These are phyloP conservation scores for Tipula unca DNA, from an alignment of 2,888 invertebrate genomes.

Conservation along the genomic window DNA sequence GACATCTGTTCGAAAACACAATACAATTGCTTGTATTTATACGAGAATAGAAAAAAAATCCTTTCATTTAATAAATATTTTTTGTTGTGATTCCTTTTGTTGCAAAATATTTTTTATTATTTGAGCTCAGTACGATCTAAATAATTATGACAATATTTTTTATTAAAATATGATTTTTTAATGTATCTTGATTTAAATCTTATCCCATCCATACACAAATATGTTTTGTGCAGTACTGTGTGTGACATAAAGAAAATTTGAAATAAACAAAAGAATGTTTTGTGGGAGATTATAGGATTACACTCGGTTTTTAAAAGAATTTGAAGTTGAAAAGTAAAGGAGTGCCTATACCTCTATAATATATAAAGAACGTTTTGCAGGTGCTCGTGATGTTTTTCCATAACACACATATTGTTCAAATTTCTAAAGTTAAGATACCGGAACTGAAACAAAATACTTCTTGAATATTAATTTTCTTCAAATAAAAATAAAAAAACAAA, in stretches of 20 bases:
- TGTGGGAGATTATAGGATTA: not conserved
- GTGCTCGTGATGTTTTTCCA: not conserved
- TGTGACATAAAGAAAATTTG: not conserved
- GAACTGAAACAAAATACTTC: not conserved
- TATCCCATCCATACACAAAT: too few relatives aligned
- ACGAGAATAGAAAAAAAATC: not conserved
- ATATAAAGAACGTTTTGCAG: not conserved
- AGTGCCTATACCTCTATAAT: too few relatives aligned
- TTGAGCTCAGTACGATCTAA: not conserved
- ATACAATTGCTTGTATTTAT: not conserved
- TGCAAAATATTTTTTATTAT: not conserved
- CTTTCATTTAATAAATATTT: not conserved
- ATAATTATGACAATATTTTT: constrained; percentile 1
- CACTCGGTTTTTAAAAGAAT: not conserved
- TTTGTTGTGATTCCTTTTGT: not conserved
- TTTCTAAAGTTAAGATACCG: not conserved
- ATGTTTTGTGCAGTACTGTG: not conserved
- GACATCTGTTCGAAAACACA: not conserved
- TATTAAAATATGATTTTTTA: not conserved
- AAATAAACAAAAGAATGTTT: not conserved
- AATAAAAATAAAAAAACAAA: not conserved
- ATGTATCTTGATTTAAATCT: not conserved
- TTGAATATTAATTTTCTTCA: not conserved
- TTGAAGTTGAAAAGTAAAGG: not conserved
- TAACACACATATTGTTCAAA: not conserved